Evolutionary conservation across 2,113 vertebrate species (phyloP), one percentile per base, ranked within the genome.

Genomic region (Setophaga coronata): DNA sequence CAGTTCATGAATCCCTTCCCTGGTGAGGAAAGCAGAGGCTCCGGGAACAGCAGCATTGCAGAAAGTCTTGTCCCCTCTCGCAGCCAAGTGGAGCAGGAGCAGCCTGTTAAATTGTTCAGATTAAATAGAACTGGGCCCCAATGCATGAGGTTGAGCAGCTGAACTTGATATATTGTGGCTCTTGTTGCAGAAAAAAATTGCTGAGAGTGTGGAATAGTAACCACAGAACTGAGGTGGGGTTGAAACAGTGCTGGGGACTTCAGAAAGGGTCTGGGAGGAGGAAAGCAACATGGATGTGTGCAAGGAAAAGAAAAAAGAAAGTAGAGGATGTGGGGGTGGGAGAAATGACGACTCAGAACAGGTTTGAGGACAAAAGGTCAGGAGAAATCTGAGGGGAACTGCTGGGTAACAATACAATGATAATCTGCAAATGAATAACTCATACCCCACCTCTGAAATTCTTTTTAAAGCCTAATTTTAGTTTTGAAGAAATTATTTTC

Each of bases 131-230:
- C 13, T 71, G 20, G 5, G 5, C 4, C 18, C 12, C 9, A 14
- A 12, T 14, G 20, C 12, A 2, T 24, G 33, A 42, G 1, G 4
- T 19, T 28, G 65, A 62, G 50, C 19, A 53, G 47, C 36, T 71
- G 48, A 90, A 48, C 17, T 64, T 2, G 0, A 28, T 45, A 26
- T 48, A 6, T 21, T 36, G 12, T 1, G 2, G 25, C 3, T 60
- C 23, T 31, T 66, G 20, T 33, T 42, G n/a, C 33, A 72, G 47
- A 74, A 87, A 66, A 61, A 34, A 42, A 11, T 7, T 81, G n/a
- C 1, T 65, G 61, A 51, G 20, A 47, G 6, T 9, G 8, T 61
- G 50, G 40, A 71, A 70, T 42, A 81, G 51, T 51, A 53, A 67
- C 3, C 36, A 36, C 20, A 33, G 60, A 25, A 50, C 18, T 71